phyloP scores from a whole-genome alignment of 2,888 invertebrate genomes.

The Rugalucina vietnamica region DNA sequence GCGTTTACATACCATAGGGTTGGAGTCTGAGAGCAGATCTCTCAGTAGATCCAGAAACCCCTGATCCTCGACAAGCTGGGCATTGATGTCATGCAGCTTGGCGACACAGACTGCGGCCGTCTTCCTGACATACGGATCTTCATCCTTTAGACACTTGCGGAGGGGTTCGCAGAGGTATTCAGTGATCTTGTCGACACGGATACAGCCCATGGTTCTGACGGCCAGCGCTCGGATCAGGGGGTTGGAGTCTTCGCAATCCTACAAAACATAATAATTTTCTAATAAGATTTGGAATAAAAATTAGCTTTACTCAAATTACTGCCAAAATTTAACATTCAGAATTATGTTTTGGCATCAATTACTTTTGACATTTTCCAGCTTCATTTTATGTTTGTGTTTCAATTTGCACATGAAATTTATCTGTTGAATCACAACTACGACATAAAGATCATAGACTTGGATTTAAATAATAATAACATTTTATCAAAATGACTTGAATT shows the following conservation, averaged over 20 bases:
- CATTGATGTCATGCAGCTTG: slow-evolving; percentile 98
- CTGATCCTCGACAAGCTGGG: slow-evolving; percentile 91
- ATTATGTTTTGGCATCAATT: too few relatives aligned
- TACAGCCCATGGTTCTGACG: slow-evolving; percentile 99
- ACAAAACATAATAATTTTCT: too few relatives aligned
- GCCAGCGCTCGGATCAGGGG: slow-evolving; percentile 99
- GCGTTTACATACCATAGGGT: slow-evolving; percentile 93
- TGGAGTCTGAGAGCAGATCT: slow-evolving; percentile 98
- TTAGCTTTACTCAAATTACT: too few relatives aligned
- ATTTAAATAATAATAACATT: too few relatives aligned
- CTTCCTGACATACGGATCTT: slow-evolving; percentile 88
- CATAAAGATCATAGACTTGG: too few relatives aligned
- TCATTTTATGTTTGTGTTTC: too few relatives aligned
- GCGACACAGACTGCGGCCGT: slow-evolving; percentile 99
- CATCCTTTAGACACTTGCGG: slow-evolving; percentile 88
- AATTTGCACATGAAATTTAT: too few relatives aligned
- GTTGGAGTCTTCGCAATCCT: slow-evolving; percentile 99
- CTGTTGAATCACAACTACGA: too few relatives aligned
- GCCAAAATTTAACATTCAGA: too few relatives aligned
- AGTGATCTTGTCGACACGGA: slow-evolving; percentile 99
- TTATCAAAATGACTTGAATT: too few relatives aligned
- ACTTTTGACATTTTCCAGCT: too few relatives aligned
- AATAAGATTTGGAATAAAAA: too few relatives aligned
- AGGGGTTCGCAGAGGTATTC: slow-evolving; percentile 99
- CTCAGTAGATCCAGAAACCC: slow-evolving; percentile 98